phyloP scores from a whole-genome alignment of 1,140 invertebrate species.

The Drosophila parvula region DNA sequence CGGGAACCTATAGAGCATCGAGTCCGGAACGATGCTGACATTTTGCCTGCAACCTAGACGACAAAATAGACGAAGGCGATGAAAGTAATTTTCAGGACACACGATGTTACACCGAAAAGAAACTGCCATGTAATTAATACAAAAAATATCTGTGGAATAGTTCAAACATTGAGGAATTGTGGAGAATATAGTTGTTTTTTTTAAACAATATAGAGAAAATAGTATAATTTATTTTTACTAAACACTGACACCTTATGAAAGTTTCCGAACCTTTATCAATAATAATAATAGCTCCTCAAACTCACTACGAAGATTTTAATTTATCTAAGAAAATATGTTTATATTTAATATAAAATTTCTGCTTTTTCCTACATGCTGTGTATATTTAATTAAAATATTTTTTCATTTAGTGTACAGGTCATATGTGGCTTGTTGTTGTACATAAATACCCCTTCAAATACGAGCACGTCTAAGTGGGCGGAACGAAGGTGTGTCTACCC shows the following conservation, averaged over 20 bases:
- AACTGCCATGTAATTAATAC: background rate
- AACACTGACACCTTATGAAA: no score
- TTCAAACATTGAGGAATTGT: background rate
- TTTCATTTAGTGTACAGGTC: slow-evolving; percentile 9
- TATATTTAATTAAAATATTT: background rate
- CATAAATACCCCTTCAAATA: slow-evolving; percentile 61
- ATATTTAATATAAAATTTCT: no score
- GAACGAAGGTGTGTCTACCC: slow-evolving; percentile 5
- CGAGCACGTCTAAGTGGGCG: slow-evolving; percentile 20
- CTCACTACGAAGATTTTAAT: no score
- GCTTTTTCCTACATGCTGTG: background rate
- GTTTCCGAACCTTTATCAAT: no score
- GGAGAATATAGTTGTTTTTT: background rate
- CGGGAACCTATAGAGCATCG: slow-evolving; percentile 34
- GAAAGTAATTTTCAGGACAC: slow-evolving; percentile 32
- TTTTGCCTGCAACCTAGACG: slow-evolving; percentile 48
- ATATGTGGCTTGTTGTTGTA: slow-evolving; percentile 48
- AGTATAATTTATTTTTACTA: no score
- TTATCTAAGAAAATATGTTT: no score
- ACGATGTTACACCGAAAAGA: background rate
- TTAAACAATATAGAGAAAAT: no score
- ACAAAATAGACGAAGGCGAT: slow-evolving; percentile 34
- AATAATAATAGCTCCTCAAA: no score
- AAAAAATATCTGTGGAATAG: background rate
- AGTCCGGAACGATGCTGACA: slow-evolving; percentile 48